phyloP scores from a whole-genome alignment of 2,113 vertebrate genomes.

The Suricata suricatta region DNA sequence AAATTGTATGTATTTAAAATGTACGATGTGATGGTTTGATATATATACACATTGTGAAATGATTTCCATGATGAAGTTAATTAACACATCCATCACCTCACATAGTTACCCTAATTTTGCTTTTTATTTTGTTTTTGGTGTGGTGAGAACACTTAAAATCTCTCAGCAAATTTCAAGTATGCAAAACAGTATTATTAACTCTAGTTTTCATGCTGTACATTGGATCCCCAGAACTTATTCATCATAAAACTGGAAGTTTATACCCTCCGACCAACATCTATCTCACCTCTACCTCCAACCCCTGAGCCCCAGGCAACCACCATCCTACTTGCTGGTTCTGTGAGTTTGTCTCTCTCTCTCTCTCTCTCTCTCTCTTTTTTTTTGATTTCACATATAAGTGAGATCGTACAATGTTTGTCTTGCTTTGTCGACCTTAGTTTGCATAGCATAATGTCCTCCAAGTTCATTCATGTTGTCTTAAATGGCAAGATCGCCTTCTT shows the following conservation, averaged over 20 bases:
- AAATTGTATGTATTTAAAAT: neutral
- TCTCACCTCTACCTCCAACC: neutral
- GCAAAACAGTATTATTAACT: neutral
- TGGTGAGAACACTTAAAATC: neutral
- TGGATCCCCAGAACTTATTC: neutral
- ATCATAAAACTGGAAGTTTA: neutral
- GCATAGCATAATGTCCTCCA: neutral
- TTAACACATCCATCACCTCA: neutral
- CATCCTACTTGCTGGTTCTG: neutral
- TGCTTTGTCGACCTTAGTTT: neutral
- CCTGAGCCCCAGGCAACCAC: neutral
- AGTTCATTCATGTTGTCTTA: neutral
- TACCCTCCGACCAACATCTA: neutral
- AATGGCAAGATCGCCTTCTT: neutral
- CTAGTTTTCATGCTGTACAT: neutral
- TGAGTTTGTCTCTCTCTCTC: neutral
- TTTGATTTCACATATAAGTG: neutral
- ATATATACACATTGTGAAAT: neutral
- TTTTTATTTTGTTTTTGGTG: neutral
- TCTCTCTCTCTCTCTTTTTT: neutral
- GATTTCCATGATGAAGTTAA: neutral
- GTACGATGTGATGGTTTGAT: neutral
- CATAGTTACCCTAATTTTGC: neutral
- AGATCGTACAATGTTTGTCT: neutral
- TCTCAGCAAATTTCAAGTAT: neutral